Evolutionary conservation across 2,888 invertebrate species (phyloP).

Genomic region (Agapostemon virescens): DNA sequence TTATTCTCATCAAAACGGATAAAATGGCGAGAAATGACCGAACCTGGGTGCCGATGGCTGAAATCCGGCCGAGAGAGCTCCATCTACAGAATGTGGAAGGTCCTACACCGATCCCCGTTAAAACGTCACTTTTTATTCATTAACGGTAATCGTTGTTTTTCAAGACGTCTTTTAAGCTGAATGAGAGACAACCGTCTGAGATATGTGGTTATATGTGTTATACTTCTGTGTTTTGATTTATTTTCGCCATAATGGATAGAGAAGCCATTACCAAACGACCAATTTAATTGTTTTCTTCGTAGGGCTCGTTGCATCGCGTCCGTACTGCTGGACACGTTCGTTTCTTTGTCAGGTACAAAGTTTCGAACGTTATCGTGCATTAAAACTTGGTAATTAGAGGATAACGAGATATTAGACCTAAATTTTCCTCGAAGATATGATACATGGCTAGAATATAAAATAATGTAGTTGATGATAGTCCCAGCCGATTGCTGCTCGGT

Average conservation of each 20-base stretch:
- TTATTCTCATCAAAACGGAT: too few relatives aligned
- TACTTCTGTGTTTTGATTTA: slow-evolving; percentile 14
- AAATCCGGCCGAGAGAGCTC: too few relatives aligned
- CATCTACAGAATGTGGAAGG: too few relatives aligned
- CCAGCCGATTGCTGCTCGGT: slow-evolving; percentile 31
- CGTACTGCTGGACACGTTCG: neutral
- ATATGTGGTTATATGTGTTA: neutral
- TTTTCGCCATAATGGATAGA: neutral
- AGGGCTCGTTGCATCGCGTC: neutral
- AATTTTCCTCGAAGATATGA: slow-evolving; percentile 28
- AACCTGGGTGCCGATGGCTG: too few relatives aligned
- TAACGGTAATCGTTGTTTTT: neutral
- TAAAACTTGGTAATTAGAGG: slow-evolving; percentile 37
- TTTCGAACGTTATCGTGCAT: slow-evolving; percentile 19
- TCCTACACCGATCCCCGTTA: too few relatives aligned
- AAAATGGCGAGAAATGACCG: too few relatives aligned
- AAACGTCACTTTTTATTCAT: neutral
- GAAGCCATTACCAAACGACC: slow-evolving; percentile 8
- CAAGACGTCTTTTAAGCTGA: neutral
- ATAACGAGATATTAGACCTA: slow-evolving; percentile 11
- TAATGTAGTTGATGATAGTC: slow-evolving; percentile 43
- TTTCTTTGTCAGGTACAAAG: slow-evolving; percentile 17
- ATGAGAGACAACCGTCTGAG: neutral
- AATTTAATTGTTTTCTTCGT: slow-evolving; percentile 12
- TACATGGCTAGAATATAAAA: slow-evolving; percentile 43